phyloP scores from a whole-genome alignment of 2,113 vertebrate genomes.

The Zosterops borbonicus region DNA sequence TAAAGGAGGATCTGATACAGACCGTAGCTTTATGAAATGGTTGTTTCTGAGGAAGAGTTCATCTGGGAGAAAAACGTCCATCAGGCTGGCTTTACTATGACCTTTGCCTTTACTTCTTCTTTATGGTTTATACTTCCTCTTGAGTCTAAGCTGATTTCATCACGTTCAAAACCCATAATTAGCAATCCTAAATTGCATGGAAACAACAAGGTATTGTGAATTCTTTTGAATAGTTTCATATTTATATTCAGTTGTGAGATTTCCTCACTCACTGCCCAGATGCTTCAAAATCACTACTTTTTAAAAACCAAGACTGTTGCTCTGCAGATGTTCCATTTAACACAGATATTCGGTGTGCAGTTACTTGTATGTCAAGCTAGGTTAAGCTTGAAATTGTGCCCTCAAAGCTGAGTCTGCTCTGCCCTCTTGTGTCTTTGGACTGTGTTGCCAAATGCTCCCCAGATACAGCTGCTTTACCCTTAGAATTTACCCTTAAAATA shows the following conservation, averaged over 20 bases:
- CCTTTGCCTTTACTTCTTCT: background rate
- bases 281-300: background rate
- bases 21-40: background rate
- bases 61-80: background rate
- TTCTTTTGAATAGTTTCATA: background rate
- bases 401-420: slow-evolving; percentile 26
- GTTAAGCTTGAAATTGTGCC: background rate
- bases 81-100: background rate
- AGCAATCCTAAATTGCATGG: background rate
- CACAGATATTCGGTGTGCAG: background rate
- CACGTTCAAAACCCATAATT: background rate
- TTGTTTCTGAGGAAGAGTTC: background rate
- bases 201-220: background rate
- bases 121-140: background rate
- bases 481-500: background rate
- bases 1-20: background rate
- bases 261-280: background rate
- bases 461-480: background rate
- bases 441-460: background rate
- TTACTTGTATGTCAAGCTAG: background rate
- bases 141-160: background rate
- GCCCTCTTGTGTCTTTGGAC: slow-evolving; percentile 60
- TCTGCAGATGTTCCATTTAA: background rate
- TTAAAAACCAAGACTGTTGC: background rate
- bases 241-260: background rate